phyloP scores from a whole-genome alignment of 2,888 invertebrate species.

The Ichneumoninae sp. region DNA sequence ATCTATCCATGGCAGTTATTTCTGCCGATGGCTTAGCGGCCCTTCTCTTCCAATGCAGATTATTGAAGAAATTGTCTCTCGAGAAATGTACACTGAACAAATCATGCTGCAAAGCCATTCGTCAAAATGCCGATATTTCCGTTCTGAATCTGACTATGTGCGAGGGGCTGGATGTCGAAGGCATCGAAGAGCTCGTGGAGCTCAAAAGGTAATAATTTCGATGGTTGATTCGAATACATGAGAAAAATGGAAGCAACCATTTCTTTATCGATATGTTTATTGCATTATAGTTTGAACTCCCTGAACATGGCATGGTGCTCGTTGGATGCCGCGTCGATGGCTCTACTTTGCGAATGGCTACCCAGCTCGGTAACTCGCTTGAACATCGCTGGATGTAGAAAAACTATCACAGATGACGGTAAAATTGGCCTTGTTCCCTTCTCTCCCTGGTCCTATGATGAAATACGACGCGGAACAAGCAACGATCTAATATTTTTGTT shows the following conservation, averaged over 20 bases:
- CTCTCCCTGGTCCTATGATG: neutral
- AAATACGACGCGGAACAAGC: neutral
- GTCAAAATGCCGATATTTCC: conserved; percentile 89
- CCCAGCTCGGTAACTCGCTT: conserved; percentile 89
- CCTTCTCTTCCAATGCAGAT: conserved; percentile 88
- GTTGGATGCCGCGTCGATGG: conserved; percentile 87
- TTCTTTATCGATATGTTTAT: neutral
- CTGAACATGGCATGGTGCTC: conserved; percentile 94
- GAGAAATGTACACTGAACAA: conserved; percentile 90
- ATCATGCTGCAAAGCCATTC: conserved; percentile 88
- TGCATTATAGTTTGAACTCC: conserved; percentile 86
- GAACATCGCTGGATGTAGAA: conserved; percentile 93
- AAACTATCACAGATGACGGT: conserved; percentile 91
- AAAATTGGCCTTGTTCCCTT: conserved; percentile 80
- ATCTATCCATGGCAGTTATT: conserved; percentile 92
- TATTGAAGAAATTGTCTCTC: conserved; percentile 92
- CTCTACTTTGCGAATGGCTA: conserved; percentile 87
- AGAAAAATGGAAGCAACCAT: neutral
- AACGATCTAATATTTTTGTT: conserved; percentile 69
- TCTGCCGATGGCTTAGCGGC: conserved; percentile 86
- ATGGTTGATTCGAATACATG: neutral
- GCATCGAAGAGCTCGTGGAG: conserved; percentile 87
- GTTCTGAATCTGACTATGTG: conserved; percentile 94
- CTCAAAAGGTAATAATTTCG: conserved; percentile 80
- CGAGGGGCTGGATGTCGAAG: conserved; percentile 88